These are phyloP conservation scores for Cryptops parisi DNA, from an alignment of 2,888 invertebrate species.

Conservation along the genomic window DNA sequence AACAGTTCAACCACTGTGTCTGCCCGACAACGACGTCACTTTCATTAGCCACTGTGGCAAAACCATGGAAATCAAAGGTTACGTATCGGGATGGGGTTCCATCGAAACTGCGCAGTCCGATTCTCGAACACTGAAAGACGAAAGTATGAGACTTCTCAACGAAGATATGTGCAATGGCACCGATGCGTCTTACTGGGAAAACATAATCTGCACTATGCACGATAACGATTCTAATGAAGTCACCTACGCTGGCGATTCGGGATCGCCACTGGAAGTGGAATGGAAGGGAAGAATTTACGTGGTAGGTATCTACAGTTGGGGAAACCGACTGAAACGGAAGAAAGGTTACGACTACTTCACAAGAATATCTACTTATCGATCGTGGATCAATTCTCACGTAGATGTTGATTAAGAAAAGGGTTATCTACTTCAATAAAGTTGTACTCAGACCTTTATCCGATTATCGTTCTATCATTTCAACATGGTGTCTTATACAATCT, in stretches of 20 bases:
- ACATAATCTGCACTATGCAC: not conserved
- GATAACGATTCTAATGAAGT: not conserved
- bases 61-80: not conserved
- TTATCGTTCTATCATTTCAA: too few relatives aligned
- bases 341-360: conserved; percentile 4
- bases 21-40: not conserved
- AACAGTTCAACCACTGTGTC: not conserved
- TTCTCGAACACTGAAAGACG: not conserved
- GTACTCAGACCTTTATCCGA: too few relatives aligned
- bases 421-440: too few relatives aligned
- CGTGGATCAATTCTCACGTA: not conserved
- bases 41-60: not conserved
- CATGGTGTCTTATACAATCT: too few relatives aligned
- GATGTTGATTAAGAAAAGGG: not conserved
- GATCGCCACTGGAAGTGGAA: not conserved
- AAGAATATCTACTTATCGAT: not conserved
- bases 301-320: conserved; percentile 6
- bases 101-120: not conserved
- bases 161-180: not conserved
- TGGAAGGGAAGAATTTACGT: not conserved
- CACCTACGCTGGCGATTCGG: conserved; percentile 1
- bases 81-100: not conserved
- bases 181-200: not conserved
- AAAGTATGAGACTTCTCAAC: not conserved
- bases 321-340: conserved; percentile 1